Conservation (phyloP, 2,113 vertebrate species). For the Mesembrinibis cayennensis region DNA sequence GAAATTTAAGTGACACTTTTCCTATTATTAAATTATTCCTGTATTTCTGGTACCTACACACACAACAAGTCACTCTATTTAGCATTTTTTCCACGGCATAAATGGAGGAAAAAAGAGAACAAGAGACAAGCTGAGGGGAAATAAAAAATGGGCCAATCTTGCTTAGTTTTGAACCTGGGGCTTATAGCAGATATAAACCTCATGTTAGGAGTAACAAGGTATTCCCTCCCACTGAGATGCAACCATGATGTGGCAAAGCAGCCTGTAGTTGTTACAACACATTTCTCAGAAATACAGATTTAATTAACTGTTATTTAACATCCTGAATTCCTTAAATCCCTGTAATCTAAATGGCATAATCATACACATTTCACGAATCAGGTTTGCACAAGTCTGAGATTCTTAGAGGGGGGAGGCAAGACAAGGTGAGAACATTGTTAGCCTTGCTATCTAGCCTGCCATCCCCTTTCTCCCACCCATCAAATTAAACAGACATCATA, state of each 20-base stretch:
- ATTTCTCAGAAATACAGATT: not conserved
- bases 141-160: not conserved
- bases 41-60: not conserved
- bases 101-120: not conserved
- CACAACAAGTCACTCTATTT: not conserved
- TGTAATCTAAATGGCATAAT: not conserved
- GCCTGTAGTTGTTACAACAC: not conserved
- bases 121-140: not conserved
- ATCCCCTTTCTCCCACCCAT: accelerated
- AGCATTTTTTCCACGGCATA: not conserved
- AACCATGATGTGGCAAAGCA: not conserved
- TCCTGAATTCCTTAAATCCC: not conserved
- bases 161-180: not conserved
- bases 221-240: not conserved
- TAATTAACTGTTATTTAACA: not conserved
- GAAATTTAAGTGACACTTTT: not conserved
- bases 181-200: not conserved
- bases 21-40: not conserved
- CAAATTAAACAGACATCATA: not conserved
- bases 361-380: not conserved
- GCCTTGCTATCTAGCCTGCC: not conserved
- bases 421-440: not conserved
- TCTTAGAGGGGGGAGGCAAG: not conserved
- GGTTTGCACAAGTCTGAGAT: not conserved
- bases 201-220: not conserved